Conservation (phyloP, 2,113 vertebrate species). For the Oreamnos americanus region DNA sequence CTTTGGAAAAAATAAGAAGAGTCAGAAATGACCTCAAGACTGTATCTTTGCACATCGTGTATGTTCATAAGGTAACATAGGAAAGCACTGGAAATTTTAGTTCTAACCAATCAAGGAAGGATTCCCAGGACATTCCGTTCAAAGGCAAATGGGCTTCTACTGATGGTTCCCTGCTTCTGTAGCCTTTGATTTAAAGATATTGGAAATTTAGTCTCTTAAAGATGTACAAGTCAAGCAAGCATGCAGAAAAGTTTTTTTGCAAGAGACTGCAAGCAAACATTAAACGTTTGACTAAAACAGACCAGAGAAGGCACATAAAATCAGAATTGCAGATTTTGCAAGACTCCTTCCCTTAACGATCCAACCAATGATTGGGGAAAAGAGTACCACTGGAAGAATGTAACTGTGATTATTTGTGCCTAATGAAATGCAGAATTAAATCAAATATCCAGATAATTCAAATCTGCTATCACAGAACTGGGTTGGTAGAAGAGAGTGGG, state of each 20-base stretch:
- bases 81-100: not conserved
- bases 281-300: constrained; percentile 34
- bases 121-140: not conserved
- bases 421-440: not conserved
- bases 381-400: not conserved
- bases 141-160: not conserved
- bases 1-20: not conserved
- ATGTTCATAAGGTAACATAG: not conserved
- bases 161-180: not conserved
- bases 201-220: not conserved
- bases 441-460: not conserved
- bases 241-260: not conserved
- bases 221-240: not conserved
- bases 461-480: not conserved
- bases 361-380: not conserved
- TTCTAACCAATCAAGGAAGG: not conserved
- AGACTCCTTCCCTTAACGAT: not conserved
- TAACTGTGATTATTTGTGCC: not conserved
- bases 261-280: constrained; percentile 1
- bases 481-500: not conserved
- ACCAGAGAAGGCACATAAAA: not conserved
- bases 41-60: not conserved
- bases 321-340: not conserved
- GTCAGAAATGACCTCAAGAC: not conserved
- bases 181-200: not conserved